Conservation (phyloP, 2,888 invertebrate genomes). For the Temnothorax unifasciatus region DNA sequence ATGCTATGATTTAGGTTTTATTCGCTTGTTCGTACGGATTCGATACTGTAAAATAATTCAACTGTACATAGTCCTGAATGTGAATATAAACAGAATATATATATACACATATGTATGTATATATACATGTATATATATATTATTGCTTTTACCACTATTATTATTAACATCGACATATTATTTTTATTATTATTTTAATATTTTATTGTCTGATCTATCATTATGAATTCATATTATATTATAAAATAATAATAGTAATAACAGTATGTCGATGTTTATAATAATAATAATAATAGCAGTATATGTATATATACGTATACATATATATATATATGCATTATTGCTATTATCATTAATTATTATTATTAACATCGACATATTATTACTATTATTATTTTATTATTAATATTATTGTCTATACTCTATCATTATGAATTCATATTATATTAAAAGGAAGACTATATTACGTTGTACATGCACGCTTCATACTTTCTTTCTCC, state of each 20-base stretch:
- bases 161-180: conserved; percentile 74
- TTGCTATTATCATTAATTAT: conserved; percentile 80
- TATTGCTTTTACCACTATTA: conserved; percentile 71
- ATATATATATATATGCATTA: conserved; percentile 73
- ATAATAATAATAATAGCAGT: conserved; percentile 80
- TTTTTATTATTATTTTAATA: conserved; percentile 79
- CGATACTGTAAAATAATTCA: conserved; percentile 85
- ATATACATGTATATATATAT: conserved; percentile 75
- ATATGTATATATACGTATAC: conserved; percentile 39
- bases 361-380: conserved; percentile 77
- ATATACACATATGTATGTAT: conserved; percentile 74
- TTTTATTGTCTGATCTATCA: conserved; percentile 82
- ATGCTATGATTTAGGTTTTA: conserved; percentile 78
- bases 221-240: conserved; percentile 85
- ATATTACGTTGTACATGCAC: conserved; percentile 81
- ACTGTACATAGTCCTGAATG: conserved; percentile 86
- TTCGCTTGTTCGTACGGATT: conserved; percentile 83
- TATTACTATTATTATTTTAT: conserved; percentile 79
- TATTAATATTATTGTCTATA: conserved; percentile 84
- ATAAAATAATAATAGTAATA: conserved; percentile 79
- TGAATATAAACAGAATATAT: conserved; percentile 84
- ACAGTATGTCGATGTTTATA: conserved; percentile 75
- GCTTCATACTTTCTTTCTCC: conserved; percentile 64
- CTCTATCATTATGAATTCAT: conserved; percentile 82
- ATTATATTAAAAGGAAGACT: conserved; percentile 86